Base-by-base conservation (phyloP, 2,113 vertebrate species). In the Sardina pilchardus region DNA sequence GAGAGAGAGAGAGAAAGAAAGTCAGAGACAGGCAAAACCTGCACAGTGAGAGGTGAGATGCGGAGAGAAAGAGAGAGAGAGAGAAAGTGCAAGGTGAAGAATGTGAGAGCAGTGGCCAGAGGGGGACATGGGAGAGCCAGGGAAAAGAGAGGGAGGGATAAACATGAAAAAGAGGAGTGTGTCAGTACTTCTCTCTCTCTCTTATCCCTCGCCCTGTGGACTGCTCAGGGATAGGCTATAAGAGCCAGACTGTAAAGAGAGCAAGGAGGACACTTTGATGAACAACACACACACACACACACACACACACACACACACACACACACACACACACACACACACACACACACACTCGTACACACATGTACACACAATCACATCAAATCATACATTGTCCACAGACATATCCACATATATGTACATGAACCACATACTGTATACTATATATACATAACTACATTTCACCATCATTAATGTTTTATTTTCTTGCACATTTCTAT, bases 211-310 rank as follows among this genome's bases (percentile, higher is more conserved):
- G 90, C 90, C 90, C 84, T 89, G 90, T 89, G 89, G 82, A 84
- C 59, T 26, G 47, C 21, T 80, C 67, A 24, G 78, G 19, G 44
- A 87, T 91, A 89, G 84, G 85, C 93, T 92, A 91, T 88, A 90
- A 91, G 86, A 90, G 89, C 92, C 90, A 90, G 90, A 92, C 93
- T 92, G 92, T 83, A 92, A 93, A 82, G 90, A 94, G 88, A 93
- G 91, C 84, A 93, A 91, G 90, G 91, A 86, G 92, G 89, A 92
- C 90, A 91, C 89, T 92, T 85, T 92, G 87, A 92, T 86, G 90
- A 39, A 39, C n/a, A 89, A 85, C 84, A 87, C 10, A 39, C 85
- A 85, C 87, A 81, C 39, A 59, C 26, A 53, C 75, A 86, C 82
- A 82, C 84, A 85, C 67, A 84, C 43, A 84, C 78, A 86, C 81